These are phyloP conservation scores for Amiota minor DNA, from an alignment of 2,888 invertebrate genomes.

Conservation along the genomic window DNA sequence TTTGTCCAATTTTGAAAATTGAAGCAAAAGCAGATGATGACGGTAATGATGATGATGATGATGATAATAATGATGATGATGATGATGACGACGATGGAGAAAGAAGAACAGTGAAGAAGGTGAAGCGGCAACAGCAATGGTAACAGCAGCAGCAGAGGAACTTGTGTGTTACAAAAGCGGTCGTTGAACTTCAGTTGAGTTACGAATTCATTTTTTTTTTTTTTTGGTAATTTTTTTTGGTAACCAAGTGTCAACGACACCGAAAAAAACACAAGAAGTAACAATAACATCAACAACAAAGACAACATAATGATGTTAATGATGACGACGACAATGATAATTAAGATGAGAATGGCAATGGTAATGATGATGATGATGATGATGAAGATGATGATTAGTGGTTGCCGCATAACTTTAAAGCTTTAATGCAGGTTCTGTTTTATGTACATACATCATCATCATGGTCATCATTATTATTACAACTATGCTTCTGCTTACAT, in stretches of 20 bases:
- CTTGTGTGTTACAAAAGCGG: constrained; percentile 56
- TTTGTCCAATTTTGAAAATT: constrained; percentile 21
- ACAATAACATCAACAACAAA: not conserved
- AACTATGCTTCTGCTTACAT: constrained; percentile 32
- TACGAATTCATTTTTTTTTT: constrained; percentile 50
- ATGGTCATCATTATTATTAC: not conserved
- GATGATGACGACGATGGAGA: no score
- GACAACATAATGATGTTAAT: not conserved
- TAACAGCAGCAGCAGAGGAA: constrained; percentile 31
- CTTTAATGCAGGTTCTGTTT: constrained; percentile 1
- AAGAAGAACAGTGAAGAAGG: no score
- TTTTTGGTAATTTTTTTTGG: constrained; percentile 61
- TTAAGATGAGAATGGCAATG: constrained; percentile 1
- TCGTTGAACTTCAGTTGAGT: constrained; percentile 54
- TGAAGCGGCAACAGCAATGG: not conserved
- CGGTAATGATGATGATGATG: not conserved
- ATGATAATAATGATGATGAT: not conserved
- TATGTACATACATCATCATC: no score
- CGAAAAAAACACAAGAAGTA: not conserved
- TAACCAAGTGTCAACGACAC: constrained; percentile 59
- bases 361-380: not conserved
- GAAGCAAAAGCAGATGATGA: not conserved
- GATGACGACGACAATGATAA: not conserved
- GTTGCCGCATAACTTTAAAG: not conserved
- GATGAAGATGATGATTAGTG: not conserved